Evolutionary conservation across 2,797 vertebrate species (phyloP).

Genomic region (Margarornis squamiger): DNA sequence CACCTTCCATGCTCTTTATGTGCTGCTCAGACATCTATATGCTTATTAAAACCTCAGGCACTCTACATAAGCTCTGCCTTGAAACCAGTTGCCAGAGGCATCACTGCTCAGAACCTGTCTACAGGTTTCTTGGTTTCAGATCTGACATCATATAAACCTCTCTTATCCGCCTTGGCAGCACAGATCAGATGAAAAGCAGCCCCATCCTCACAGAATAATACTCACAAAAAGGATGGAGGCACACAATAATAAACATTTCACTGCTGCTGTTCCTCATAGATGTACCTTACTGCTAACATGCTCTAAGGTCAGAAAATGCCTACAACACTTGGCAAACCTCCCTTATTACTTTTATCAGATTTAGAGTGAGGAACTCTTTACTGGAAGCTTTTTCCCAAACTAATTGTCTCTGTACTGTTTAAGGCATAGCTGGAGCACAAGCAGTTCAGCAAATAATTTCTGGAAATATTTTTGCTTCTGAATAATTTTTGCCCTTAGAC

Average conservation of each 20-base stretch:
- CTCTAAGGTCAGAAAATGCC: background rate
- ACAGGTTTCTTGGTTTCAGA: conserved; percentile 72
- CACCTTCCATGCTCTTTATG: conserved; percentile 90
- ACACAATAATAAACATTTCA: conserved; percentile 64
- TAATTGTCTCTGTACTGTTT: background rate
- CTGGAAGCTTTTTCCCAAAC: background rate
- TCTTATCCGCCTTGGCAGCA: conserved; percentile 57
- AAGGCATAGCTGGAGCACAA: background rate
- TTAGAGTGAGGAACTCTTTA: background rate
- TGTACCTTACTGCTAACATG: background rate
- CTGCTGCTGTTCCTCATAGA: background rate
- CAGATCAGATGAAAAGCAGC: conserved; percentile 55
- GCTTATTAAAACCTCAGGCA: conserved; percentile 78
- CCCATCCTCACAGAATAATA: conserved; percentile 49
- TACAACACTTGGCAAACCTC: background rate
- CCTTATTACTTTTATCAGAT: background rate
- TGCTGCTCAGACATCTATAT: conserved; percentile 67
- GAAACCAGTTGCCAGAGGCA: conserved; percentile 69
- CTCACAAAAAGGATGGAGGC: conserved; percentile 30
- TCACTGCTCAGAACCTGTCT: conserved; percentile 75
- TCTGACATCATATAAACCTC: conserved; percentile 59
- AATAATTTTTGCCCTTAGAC: background rate
- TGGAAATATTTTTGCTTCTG: background rate
- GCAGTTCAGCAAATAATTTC: background rate
- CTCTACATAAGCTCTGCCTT: conserved; percentile 67